Evolutionary conservation across 2,888 invertebrate species (phyloP).

Genomic region (Venustoraphidia nigricollis): DNA sequence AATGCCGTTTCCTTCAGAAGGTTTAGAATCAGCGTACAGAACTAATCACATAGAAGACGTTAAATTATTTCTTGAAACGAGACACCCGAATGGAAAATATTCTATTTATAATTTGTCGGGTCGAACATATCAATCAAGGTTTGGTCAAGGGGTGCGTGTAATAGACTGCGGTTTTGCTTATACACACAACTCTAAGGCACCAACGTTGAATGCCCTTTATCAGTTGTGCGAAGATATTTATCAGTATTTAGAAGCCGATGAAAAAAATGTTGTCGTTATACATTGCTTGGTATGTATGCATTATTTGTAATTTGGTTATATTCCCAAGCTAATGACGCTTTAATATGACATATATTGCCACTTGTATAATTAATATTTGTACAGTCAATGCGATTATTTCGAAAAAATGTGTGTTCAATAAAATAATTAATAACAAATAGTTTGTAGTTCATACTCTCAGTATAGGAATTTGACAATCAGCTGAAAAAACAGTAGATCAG

Average conservation of each 20-base stretch:
- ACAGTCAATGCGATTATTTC: too few relatives aligned
- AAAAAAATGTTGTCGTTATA: constrained; percentile 67
- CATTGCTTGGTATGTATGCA: constrained; percentile 55
- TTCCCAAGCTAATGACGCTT: not conserved
- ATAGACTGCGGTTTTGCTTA: constrained; percentile 49
- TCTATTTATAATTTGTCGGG: constrained; percentile 75
- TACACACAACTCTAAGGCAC: constrained; percentile 54
- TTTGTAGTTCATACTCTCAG: too few relatives aligned
- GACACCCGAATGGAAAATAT: constrained; percentile 58
- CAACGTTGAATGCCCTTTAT: constrained; percentile 65
- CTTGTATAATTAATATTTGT: too few relatives aligned
- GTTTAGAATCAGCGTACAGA: constrained; percentile 82
- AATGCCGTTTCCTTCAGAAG: constrained; percentile 92
- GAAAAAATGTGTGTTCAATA: too few relatives aligned
- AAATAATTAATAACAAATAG: too few relatives aligned
- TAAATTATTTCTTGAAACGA: constrained; percentile 58
- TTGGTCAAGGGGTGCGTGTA: constrained; percentile 41
- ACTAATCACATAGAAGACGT: constrained; percentile 91
- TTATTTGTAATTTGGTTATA: not conserved
- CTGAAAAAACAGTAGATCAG: too few relatives aligned
- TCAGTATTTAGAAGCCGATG: constrained; percentile 67
- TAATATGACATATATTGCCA: too few relatives aligned
- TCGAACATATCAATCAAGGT: constrained; percentile 33
- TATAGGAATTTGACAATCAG: too few relatives aligned
- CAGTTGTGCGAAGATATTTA: constrained; percentile 78